Percentiles rank a stretch among this genome's conserved stretches.
These are phyloP conservation scores for Drosophila differens DNA, from an alignment of 2,888 invertebrate species.

Conservation along the genomic window DNA sequence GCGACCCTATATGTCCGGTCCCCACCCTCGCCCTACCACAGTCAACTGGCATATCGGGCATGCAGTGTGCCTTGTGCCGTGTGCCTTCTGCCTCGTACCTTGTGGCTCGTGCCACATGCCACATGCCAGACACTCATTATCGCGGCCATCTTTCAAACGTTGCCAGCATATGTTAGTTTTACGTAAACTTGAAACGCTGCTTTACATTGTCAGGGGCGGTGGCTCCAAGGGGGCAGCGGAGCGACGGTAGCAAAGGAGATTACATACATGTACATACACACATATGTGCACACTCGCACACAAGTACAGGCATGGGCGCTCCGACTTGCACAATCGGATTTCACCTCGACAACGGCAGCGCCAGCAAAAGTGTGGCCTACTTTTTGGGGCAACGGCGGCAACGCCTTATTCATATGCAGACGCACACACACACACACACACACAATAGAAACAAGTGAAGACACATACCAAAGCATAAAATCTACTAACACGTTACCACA, in stretches of 20 bases:
- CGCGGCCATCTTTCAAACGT: constrained; percentile 77
- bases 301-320: neutral
- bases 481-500: constrained; percentile 74
- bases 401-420: constrained; percentile 37
- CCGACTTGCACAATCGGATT: constrained; percentile 36
- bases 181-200: constrained; percentile 80
- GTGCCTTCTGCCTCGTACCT: neutral
- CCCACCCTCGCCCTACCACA: neutral
- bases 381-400: constrained; percentile 41
- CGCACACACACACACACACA: constrained; percentile 13
- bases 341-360: constrained; percentile 51
- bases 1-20: neutral
- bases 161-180: constrained; percentile 80
- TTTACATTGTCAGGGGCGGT: constrained; percentile 54
- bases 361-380: constrained; percentile 74
- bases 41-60: constrained; percentile 49
- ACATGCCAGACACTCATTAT: constrained; percentile 57
- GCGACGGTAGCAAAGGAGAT: constrained; percentile 14
- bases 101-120: neutral
- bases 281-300: constrained; percentile 12
- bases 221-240: neutral
- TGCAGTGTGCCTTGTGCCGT: constrained; percentile 6
- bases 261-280: constrained; percentile 8
- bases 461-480: constrained; percentile 58
- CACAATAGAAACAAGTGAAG: constrained; percentile 46